Conservation (phyloP, 2,113 vertebrate species). For the Eolophus roseicapilla region DNA sequence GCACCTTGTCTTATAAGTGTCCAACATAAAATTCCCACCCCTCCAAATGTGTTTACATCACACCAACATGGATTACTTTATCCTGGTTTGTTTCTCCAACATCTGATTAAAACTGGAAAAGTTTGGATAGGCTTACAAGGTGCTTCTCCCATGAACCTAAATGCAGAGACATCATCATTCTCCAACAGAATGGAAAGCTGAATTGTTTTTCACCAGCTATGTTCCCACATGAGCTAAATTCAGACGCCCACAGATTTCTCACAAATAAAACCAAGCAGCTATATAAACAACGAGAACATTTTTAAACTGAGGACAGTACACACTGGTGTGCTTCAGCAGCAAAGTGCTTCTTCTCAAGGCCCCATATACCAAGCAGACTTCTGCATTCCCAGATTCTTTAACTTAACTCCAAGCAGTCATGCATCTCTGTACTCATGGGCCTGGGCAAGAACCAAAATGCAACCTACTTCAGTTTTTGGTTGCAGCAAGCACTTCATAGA, state of each 20-base stretch:
- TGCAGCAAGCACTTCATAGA: neutral
- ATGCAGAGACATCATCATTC: slow-evolving; percentile 9
- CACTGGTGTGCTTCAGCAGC: neutral
- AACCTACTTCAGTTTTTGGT: neutral
- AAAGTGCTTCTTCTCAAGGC: neutral
- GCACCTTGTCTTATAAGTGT: neutral
- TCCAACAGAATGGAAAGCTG: slow-evolving; percentile 74
- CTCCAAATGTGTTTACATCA: neutral
- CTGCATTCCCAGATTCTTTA: neutral
- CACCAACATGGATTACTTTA: neutral
- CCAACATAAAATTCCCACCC: neutral
- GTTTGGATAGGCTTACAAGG: slow-evolving; percentile 72
- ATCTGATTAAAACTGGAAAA: slow-evolving; percentile 57
- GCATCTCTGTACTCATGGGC: neutral
- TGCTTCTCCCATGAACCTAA: slow-evolving; percentile 25
- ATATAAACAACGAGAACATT: neutral
- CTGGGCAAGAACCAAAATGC: neutral
- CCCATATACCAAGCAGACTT: neutral
- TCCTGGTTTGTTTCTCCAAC: slow-evolving; percentile 78
- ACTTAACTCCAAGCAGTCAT: neutral
- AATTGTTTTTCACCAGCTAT: slow-evolving; percentile 54
- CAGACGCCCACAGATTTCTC: slow-evolving; percentile 46
- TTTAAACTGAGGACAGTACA: rapidly evolving
- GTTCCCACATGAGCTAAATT: slow-evolving; percentile 71
- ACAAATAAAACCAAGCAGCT: neutral